phyloP scores from a whole-genome alignment of 2,888 invertebrate genomes.

The Mesopsocus fuscifrons region DNA sequence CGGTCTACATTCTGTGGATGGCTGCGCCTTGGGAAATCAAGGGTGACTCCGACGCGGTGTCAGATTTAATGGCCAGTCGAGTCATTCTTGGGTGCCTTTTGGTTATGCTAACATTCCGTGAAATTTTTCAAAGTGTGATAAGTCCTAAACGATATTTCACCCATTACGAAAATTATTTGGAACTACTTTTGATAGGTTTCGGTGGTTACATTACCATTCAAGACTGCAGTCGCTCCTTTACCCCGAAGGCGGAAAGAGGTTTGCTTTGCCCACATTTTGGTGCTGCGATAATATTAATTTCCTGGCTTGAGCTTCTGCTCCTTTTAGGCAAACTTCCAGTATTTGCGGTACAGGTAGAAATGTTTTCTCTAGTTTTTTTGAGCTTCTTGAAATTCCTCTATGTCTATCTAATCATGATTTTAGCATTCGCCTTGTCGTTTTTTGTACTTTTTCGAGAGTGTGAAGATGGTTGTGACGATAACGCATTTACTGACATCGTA shows the following conservation, averaged over 20 bases:
- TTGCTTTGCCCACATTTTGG: slow-evolving; percentile 22
- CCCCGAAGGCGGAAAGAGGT: not conserved
- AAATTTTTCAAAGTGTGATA: slow-evolving; percentile 49
- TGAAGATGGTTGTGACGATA: slow-evolving; percentile 36
- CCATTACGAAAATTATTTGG: slow-evolving; percentile 55
- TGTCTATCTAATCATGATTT: slow-evolving; percentile 60
- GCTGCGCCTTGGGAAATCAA: slow-evolving; percentile 22
- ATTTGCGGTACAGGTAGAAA: slow-evolving; percentile 63
- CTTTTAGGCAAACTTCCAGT: slow-evolving; percentile 62
- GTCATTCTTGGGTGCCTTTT: slow-evolving; percentile 28
- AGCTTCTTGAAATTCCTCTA: slow-evolving; percentile 62
- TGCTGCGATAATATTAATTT: slow-evolving; percentile 51
- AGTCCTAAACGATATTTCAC: slow-evolving; percentile 44
- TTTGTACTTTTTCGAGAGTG: slow-evolving; percentile 48
- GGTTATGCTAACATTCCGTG: slow-evolving; percentile 39
- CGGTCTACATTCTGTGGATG: slow-evolving; percentile 49
- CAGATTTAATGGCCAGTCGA: no score
- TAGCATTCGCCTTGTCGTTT: slow-evolving; percentile 67
- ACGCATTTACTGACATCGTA: slow-evolving; percentile 46
- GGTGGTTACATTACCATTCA: slow-evolving; percentile 31
- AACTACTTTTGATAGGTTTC: slow-evolving; percentile 42
- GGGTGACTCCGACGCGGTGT: not conserved
- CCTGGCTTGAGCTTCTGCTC: slow-evolving; percentile 56
- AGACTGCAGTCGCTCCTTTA: not conserved
- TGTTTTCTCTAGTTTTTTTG: slow-evolving; percentile 60